Conservation (phyloP, 2,113 vertebrate species). For the Anseranas semipalmata region DNA sequence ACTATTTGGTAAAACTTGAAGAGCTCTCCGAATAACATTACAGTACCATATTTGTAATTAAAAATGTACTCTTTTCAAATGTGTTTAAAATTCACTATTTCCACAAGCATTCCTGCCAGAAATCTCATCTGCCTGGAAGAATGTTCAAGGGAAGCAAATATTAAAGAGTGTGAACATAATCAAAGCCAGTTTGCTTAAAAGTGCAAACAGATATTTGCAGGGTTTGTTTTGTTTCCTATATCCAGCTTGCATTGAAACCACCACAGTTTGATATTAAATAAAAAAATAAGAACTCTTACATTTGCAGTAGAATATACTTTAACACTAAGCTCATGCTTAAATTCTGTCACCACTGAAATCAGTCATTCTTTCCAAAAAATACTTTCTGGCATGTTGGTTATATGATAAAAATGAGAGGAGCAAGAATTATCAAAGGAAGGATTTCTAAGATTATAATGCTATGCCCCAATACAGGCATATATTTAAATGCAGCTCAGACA, state of each 20-base stretch:
- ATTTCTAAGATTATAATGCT: background rate
- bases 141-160: background rate
- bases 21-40: background rate
- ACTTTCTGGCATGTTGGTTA: background rate
- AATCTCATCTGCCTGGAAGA: background rate
- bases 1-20: background rate
- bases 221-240: background rate
- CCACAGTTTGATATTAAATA: background rate
- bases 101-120: background rate
- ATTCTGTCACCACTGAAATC: background rate
- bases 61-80: background rate
- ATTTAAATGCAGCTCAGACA: background rate
- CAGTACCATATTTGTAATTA: background rate
- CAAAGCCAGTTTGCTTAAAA: background rate
- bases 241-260: background rate
- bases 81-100: background rate
- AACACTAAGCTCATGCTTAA: background rate
- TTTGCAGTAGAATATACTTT: background rate
- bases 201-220: background rate
- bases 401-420: background rate
- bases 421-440: background rate
- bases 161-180: background rate
- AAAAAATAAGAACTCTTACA: background rate
- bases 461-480: rapidly evolving
- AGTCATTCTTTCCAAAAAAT: background rate